Evolutionary conservation across 2,797 vertebrate genomes (phyloP), one percentile per base, ranked within the genome.

Genomic region (Sebastes ruberrimus): DNA sequence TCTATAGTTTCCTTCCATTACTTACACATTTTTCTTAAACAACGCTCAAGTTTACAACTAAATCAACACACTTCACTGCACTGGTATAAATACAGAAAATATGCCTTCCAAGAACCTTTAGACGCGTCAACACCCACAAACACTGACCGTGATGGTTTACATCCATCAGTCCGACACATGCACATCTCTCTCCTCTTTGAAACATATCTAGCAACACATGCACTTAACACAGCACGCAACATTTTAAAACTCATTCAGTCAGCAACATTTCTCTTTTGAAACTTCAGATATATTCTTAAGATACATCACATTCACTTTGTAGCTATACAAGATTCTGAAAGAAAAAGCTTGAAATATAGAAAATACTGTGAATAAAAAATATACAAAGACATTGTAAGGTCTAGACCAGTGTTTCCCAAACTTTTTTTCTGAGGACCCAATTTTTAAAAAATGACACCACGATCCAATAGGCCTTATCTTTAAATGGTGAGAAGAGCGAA

Each of bases 221-320:
- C 1, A 30, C 56, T 28, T 18, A 59, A 59, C 57, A 60, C 16
- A 28, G 23, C 55, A 25, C 27, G 2, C 10, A 62, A 32, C 7
- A 20, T 49, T 61, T 55, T 33, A 20, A 14, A 42, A 38, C 61
- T 9, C 20, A 10, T 10, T 28, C 18, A 46, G 25, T 57, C 33
- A 57, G 7, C 20, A 16, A 28, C 7, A 18, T 22, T 22, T 30
- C 3, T 55, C 8, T 59, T 46, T 23, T 33, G 6, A 27, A 46
- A 55, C 0, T 59, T 59, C 28, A 59, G 16, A 0, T 18, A 0
- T 46, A 46, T 42, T 42, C 38, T 42, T 42, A 16, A 42, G 38
- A 42, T 42, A 16, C 38, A 46, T 0, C 14, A 49, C 42, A 49
- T 49, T 49, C 42, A 49, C 42, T 0, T 20, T 49, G 16, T 46